Base-by-base conservation (phyloP, 37 sponge, comb jelly and placozoan species). In the Agelas oroides region DNA sequence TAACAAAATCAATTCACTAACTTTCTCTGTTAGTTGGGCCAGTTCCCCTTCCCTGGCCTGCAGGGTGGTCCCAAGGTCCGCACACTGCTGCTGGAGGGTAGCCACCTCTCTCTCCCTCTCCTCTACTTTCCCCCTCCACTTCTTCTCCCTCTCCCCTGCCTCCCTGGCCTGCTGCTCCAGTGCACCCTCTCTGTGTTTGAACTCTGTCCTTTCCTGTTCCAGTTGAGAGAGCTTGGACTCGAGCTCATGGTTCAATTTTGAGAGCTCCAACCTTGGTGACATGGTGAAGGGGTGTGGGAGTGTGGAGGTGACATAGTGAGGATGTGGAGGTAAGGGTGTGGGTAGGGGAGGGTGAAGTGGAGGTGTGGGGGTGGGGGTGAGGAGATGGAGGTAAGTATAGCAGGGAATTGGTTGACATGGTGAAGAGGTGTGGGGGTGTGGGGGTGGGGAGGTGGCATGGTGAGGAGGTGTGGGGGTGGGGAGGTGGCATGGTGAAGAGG, bases 211-310 rank as follows among this genome's bases (percentile, higher is more conserved):
- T 15, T 53, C 73, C 3, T 20, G 31, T 23, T 69, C 70, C 2
- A 69, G 70, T 12, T 69, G 70, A 3, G 23, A 23, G 2, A 73
- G 73, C 6, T 28, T 73, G 53, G 73, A 20, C 55, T 73, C 54
- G 2, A 73, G 73, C 21, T 73, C 54, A 73, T 2, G n/a, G 55
- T 73, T 73, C 54, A 73, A 16, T 14, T 28, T 11, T 3, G 73
- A 53, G 14, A 73, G 73, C 30, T 73, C 73, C 3, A 37, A 24
- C 73, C 53, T 73, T 38, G 27, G 27, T 27, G 25, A 25, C 14
- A 12, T 61, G 62, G n/a, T 27, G 25, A 12, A 14, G 27, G 62
- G 5, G 62, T 61, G 25, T 61, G 62, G 5, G 62, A 27, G 62
- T 61, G 62, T 23, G 62, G 5, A 12, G 5, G 14, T 5, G 5